Base-by-base conservation (phyloP, 2,797 vertebrate species). In the Rhodeus uyekii region DNA sequence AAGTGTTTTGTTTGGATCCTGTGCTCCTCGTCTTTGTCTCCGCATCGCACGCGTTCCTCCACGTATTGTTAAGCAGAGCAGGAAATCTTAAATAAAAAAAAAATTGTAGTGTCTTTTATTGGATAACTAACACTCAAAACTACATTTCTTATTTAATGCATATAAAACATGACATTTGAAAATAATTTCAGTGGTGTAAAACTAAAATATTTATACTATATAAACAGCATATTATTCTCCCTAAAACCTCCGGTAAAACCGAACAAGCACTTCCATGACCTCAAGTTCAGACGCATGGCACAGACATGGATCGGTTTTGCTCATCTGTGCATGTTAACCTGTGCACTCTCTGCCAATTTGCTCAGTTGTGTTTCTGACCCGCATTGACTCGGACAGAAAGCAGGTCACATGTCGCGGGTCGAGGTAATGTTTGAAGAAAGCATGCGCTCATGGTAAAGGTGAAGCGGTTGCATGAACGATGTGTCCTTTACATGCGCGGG, bases 321-420 rank as follows among this genome's bases (percentile, higher is more conserved):
- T 39, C 67, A 5, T 46, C 29, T 10, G 42, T 69, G 2, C 1
- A 8, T 32, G 19, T 46, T 69, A 12, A 19, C 8, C 72, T 58
- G 50, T 86, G 80, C 76, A 64, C 24, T 3, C 2, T 85, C n/a
- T 67, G 63, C 72, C 78, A 86, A 86, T 85, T 22, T 76, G 77
- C 78, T 87, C n/a, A 64, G 81, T 9, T 83, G 78, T 53, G 83
- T 76, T 83, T 42, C 10, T 44, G 69, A 82, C 76, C 69, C 8
- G 29, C 55, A 36, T 83, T 74, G 63, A 80, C 77, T 71, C 27
- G 38, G 29, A 60, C 46, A 50, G 79, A 77, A 61, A 78, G 46
- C 68, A 16, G 8, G 46, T 44, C 50, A 4, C 4, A 75, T 77
- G 32, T 48, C 73, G 53, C 19, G 58, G 27, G 39, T 77, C 34